Evolutionary conservation across 2,888 invertebrate species (phyloP).

Genomic region (Yponomeuta cagnagella): DNA sequence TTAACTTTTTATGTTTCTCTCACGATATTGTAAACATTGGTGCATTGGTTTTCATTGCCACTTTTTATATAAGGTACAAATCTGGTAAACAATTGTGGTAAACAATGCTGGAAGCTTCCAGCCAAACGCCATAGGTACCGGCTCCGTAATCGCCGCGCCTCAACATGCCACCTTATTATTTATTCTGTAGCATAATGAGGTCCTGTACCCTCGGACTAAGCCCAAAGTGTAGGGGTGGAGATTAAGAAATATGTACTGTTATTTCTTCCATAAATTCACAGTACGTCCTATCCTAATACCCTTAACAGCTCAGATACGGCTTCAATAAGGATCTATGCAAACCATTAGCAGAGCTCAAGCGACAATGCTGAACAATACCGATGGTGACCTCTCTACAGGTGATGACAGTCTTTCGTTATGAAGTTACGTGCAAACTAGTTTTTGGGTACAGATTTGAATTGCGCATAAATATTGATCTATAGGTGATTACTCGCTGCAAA

Average conservation of each 20-base stretch:
- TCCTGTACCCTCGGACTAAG: background rate
- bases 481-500: background rate
- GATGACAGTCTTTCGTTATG: too few relatives aligned
- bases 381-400: background rate
- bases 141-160: background rate
- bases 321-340: too few relatives aligned
- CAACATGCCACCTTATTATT: background rate
- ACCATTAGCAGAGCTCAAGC: background rate
- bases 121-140: background rate
- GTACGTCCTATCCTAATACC: background rate
- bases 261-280: background rate
- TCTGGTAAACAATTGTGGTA: too few relatives aligned
- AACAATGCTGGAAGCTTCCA: background rate
- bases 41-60: too few relatives aligned
- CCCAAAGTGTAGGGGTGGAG: background rate
- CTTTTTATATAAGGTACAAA: too few relatives aligned
- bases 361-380: background rate
- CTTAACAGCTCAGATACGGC: background rate
- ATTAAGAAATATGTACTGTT: background rate
- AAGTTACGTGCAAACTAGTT: too few relatives aligned
- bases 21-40: too few relatives aligned
- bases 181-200: background rate
- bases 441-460: background rate
- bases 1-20: too few relatives aligned
- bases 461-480: background rate